Percentiles rank a stretch among this genome's conserved stretches.
Conservation (phyloP, 2,888 invertebrate species). For the Elmis aenea region DNA sequence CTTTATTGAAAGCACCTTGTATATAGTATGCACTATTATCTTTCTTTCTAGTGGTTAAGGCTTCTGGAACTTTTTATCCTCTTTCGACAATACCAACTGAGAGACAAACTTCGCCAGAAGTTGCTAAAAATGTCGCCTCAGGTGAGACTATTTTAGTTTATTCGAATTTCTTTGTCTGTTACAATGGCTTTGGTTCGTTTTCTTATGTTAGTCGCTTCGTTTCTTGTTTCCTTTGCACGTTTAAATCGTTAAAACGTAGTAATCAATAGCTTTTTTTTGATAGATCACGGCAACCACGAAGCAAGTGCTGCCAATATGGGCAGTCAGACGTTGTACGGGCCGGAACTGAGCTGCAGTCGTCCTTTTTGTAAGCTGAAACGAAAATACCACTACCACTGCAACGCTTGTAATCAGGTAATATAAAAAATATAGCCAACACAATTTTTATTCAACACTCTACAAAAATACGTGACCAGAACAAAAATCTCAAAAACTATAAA, state of each 20-base stretch:
- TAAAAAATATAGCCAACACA: background rate
- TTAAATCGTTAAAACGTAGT: background rate
- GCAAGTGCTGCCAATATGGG: constrained; percentile 22
- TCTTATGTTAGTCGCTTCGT: background rate
- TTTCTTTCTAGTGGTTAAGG: constrained; percentile 80
- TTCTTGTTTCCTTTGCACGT: background rate
- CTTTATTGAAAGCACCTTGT: constrained; percentile 25
- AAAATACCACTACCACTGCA: constrained; percentile 74
- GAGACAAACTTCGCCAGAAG: constrained; percentile 53
- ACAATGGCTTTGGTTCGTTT: no score
- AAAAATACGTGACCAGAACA: no score
- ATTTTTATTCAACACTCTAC: constrained; percentile 4
- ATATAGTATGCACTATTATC: constrained; percentile 29
- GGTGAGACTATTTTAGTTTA: constrained; percentile 41
- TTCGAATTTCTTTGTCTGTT: no score
- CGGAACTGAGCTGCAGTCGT: constrained; percentile 64
- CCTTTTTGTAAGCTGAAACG: constrained; percentile 78
- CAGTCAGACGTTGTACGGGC: constrained; percentile 56
- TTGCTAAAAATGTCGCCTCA: constrained; percentile 52
- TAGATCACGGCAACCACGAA: no score
- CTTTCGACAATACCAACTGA: constrained; percentile 58
- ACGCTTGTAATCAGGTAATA: constrained; percentile 66
- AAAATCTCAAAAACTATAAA: no score
- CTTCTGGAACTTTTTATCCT: constrained; percentile 88
- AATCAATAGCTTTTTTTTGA: background rate